These are phyloP conservation scores for Acanthaster planci DNA, from an alignment of 35 echinoderm and acorn worm species.

Conservation along the genomic window DNA sequence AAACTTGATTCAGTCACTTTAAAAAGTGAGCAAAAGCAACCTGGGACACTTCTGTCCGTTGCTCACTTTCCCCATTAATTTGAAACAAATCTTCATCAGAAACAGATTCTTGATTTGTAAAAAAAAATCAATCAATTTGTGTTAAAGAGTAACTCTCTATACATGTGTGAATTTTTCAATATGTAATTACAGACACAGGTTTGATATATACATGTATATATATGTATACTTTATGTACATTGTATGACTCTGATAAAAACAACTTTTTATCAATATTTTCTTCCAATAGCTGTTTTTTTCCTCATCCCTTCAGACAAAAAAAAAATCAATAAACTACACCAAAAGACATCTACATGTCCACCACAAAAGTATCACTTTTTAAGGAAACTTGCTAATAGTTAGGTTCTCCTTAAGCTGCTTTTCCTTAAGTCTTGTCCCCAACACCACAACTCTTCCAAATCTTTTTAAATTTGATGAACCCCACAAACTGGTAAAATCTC, in stretches of 20 bases:
- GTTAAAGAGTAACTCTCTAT: slow-evolving; percentile 21
- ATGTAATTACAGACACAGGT: slow-evolving; percentile 9
- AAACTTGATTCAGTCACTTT: neutral
- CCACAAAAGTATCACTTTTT: no score
- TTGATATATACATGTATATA: neutral
- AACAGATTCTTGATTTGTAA: slow-evolving; percentile 12
- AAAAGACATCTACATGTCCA: no score
- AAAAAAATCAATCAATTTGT: slow-evolving; percentile 21
- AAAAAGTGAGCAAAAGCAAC: neutral
- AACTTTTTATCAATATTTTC: slow-evolving; percentile 30
- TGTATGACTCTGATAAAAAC: neutral
- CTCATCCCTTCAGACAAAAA: neutral
- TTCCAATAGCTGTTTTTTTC: neutral
- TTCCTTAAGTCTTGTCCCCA: no score
- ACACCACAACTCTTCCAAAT: no score
- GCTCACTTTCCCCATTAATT: neutral
- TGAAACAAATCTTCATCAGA: slow-evolving; percentile 11
- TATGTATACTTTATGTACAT: no score
- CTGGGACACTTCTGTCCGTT: neutral
- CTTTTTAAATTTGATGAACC: no score
- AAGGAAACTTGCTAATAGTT: no score
- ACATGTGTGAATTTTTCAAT: slow-evolving; percentile 19
- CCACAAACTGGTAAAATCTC: no score
- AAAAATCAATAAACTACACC: neutral
- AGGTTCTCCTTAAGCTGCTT: no score